Evolutionary conservation across 2,797 vertebrate species (phyloP).

Genomic region (Babyrousa celebensis): DNA sequence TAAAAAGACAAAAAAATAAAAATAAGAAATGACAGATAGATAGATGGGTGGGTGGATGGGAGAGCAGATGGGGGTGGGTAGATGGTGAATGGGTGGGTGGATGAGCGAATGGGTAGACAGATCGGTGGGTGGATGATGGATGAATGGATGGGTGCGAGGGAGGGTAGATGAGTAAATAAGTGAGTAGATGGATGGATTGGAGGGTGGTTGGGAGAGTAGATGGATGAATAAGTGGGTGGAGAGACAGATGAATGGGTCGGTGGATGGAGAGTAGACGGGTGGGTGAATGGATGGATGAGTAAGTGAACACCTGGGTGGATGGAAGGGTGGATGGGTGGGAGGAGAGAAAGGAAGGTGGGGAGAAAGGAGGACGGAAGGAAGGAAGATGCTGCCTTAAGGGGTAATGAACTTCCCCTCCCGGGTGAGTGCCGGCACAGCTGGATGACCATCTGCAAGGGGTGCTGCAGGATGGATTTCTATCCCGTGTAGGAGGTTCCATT

Average conservation of each 20-base stretch:
- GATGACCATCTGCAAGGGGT: constrained; percentile 10
- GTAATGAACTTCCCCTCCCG: neutral
- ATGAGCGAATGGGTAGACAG: too few species aligned
- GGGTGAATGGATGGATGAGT: too few species aligned
- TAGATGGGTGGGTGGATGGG: too few species aligned
- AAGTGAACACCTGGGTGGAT: too few species aligned
- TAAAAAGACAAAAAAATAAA: too few species aligned
- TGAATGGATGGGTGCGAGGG: too few species aligned
- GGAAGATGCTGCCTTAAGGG: neutral
- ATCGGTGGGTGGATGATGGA: too few species aligned
- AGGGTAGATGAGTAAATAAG: too few species aligned
- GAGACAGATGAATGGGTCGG: fast-evolving
- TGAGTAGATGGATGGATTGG: neutral
- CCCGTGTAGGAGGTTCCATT: constrained; percentile 54
- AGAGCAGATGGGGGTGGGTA: too few species aligned
- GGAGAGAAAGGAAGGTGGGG: neutral
- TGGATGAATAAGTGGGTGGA: neutral
- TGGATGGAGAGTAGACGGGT: neutral
- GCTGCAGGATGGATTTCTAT: neutral
- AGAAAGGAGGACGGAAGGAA: neutral
- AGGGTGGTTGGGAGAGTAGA: too few species aligned
- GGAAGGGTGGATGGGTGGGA: neutral
- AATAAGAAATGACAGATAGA: too few species aligned
- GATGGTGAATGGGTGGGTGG: too few species aligned
- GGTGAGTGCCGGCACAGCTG: constrained; percentile 6